phyloP scores from a whole-genome alignment of 2,888 invertebrate species.

The Serripes groenlandicus region DNA sequence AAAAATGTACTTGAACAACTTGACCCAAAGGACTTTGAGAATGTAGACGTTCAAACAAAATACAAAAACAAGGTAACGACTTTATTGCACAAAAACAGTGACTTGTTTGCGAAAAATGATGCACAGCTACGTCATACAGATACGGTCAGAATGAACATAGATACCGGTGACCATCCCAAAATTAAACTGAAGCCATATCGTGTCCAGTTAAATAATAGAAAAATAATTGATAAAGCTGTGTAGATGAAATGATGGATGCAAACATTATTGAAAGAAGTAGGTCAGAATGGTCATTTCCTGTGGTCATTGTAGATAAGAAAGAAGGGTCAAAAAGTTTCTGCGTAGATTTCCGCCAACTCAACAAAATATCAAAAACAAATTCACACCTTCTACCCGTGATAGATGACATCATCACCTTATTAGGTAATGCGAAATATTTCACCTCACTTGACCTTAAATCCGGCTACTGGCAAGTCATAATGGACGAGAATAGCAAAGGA shows the following conservation, averaged over 20 bases:
- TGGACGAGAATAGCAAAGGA: conserved; percentile 38
- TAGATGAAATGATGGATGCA: conserved; percentile 38
- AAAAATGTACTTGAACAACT: no score
- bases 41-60: no score
- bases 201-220: conserved; percentile 21
- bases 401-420: conserved; percentile 39
- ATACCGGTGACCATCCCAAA: conserved; percentile 7
- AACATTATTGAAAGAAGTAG: conserved; percentile 13
- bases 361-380: conserved; percentile 25
- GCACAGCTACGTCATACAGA: conserved; percentile 33
- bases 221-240: conserved; percentile 37
- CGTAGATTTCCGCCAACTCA: conserved; percentile 9
- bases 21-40: no score
- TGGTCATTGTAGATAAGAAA: conserved; percentile 13
- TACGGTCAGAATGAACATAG: conserved; percentile 27
- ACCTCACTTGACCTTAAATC: conserved; percentile 38
- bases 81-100: conserved; percentile 11
- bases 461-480: conserved; percentile 50
- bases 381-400: conserved; percentile 44
- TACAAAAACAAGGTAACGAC: no score
- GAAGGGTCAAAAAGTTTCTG: neutral
- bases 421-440: conserved; percentile 42
- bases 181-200: conserved; percentile 28
- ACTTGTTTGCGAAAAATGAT: conserved; percentile 37
- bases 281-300: conserved; percentile 9